Evolutionary conservation across 2,113 vertebrate genomes (phyloP).

Genomic region (Etia nguti): DNA sequence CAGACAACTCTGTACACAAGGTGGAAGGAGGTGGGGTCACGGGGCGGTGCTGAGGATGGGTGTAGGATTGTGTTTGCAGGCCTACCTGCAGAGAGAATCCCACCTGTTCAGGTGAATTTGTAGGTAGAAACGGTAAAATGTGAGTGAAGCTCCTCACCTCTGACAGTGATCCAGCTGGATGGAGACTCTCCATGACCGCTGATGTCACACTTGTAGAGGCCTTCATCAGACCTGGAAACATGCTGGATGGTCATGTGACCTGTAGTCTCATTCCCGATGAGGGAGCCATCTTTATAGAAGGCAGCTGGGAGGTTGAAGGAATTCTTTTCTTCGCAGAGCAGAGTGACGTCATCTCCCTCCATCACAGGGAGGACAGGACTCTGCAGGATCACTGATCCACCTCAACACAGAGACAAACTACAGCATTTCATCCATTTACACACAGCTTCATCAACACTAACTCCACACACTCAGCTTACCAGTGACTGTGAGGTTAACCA

Average conservation of each 20-base stretch:
- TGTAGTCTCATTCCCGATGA: fast-evolving
- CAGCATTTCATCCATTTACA: too few relatives aligned
- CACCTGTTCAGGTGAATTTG: neutral
- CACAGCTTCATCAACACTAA: too few relatives aligned
- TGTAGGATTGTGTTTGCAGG: neutral
- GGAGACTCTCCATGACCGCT: neutral
- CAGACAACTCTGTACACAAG: neutral
- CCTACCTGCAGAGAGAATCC: neutral
- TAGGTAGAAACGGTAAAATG: neutral
- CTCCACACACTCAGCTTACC: too few relatives aligned
- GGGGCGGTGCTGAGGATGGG: neutral
- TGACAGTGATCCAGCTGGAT: neutral
- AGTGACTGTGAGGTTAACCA: too few relatives aligned
- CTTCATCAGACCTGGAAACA: neutral
- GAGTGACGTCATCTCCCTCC: neutral
- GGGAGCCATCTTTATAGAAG: neutral
- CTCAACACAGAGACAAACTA: too few relatives aligned
- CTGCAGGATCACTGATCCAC: too few relatives aligned
- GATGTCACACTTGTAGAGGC: neutral
- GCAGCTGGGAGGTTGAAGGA: fast-evolving
- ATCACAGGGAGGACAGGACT: too few relatives aligned
- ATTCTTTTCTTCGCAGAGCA: neutral
- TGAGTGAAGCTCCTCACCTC: neutral
- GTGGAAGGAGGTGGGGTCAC: neutral
- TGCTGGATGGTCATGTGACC: neutral